Conservation (phyloP, 2,113 vertebrate species). For the Plestiodon gilberti region DNA sequence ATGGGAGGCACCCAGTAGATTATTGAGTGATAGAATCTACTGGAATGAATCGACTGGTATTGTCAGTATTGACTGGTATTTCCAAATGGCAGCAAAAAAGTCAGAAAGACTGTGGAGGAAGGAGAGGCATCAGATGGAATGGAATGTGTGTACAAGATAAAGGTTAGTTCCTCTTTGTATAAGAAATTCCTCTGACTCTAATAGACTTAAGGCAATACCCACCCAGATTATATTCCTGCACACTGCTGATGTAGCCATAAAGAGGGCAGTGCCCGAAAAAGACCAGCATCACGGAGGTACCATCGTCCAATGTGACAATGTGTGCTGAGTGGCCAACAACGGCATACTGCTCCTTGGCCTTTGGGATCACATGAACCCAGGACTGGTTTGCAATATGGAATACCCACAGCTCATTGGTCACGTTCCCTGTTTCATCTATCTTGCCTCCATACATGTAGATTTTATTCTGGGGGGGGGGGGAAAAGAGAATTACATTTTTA, state of each 20-base stretch:
- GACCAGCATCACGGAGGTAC: slow-evolving; percentile 86
- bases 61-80: too few relatives aligned
- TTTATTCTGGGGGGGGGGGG: slow-evolving; percentile 78
- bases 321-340: slow-evolving; percentile 97
- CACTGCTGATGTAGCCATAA: slow-evolving; percentile 93
- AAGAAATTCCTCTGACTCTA: accelerated
- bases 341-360: slow-evolving; percentile 90
- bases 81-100: neutral
- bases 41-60: neutral
- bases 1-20: neutral
- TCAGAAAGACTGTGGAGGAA: neutral
- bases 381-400: slow-evolving; percentile 89
- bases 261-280: slow-evolving; percentile 96
- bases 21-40: neutral
- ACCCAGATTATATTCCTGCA: slow-evolving; percentile 95
- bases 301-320: slow-evolving; percentile 75
- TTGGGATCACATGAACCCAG: slow-evolving; percentile 79
- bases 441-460: slow-evolving; percentile 99
- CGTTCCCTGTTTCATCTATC: slow-evolving; percentile 91
- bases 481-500: neutral
- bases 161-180: neutral
- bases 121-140: too few relatives aligned
- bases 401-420: slow-evolving; percentile 93
- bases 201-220: slow-evolving; percentile 53
- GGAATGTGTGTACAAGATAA: neutral